A percentile compares a stretch with the other conserved stretches of the same genome.
phyloP scores from a whole-genome alignment of 2,113 vertebrate genomes.

The Alosa alosa region DNA sequence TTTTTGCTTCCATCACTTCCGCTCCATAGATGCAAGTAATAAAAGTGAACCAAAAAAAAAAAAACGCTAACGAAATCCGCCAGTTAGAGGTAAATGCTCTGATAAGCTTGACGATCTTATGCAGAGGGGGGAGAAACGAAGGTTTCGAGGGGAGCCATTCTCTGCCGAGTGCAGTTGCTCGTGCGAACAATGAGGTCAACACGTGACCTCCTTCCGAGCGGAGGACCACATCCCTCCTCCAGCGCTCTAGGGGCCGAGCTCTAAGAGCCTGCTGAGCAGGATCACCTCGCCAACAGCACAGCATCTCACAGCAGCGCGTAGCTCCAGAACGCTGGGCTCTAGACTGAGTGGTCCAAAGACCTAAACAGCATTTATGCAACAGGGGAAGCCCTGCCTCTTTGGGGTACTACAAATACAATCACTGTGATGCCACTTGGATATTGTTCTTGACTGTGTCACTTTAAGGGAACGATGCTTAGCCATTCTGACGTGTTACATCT shows the following conservation, averaged over 20 bases:
- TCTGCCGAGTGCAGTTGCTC: conserved; percentile 61
- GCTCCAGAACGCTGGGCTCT: neutral
- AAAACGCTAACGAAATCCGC: conserved; percentile 57
- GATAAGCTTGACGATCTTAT: conserved; percentile 51
- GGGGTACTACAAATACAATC: neutral
- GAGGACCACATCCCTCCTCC: conserved; percentile 58
- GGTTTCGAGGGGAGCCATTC: neutral
- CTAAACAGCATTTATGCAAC: neutral
- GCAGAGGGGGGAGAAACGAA: neutral
- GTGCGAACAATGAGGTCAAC: conserved; percentile 75
- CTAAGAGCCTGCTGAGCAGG: conserved; percentile 10
- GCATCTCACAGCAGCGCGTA: neutral
- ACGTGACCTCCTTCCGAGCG: conserved; percentile 66
- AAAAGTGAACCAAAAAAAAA: conserved; percentile 20
- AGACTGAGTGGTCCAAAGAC: neutral
- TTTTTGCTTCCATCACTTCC: conserved; percentile 34
- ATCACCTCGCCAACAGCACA: neutral
- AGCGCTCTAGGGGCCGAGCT: conserved; percentile 47
- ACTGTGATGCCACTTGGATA: neutral
- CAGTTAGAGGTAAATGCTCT: conserved; percentile 55
- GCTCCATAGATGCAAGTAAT: conserved; percentile 32
- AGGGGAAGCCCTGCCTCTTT: neutral
- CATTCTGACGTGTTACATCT: neutral
- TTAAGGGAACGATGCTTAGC: neutral
- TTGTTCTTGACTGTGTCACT: neutral